Evolutionary conservation across 1,140 invertebrate species (phyloP), one percentile per base, ranked within the genome.

Genomic region (Diuraphis noxia): DNA sequence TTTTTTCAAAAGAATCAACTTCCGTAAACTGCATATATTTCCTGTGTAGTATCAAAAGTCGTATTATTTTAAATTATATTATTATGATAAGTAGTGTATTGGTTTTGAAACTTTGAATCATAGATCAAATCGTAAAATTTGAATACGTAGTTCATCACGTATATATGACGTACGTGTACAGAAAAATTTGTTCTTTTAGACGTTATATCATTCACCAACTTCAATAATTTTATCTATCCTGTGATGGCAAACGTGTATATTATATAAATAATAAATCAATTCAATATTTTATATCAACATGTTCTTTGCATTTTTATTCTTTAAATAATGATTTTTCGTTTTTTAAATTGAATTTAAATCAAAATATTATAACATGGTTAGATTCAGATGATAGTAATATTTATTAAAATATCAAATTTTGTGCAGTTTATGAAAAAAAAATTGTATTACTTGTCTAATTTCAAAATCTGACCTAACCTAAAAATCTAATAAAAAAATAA

Each of bases 1-100:
- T 34, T 52, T 52, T 86, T 52, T 23, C 19, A 34, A 52, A 86
- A 86, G 52, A 86, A 86, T 86, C n/a, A 38, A 86, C 85, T 52
- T 52, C 34, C 21, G 19, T 10, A 52, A 38, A 86, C 43, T 49
- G 23, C 17, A 84, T 6, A 41, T 84, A 19, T 49, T 49, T 25
- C 25, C 23, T 25, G 17, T 6, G 30, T 46, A 8, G 6, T 84
- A 43, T 34, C 82, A 43, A 84, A n/a, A 84, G 17, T 46, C 41
- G 34, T 46, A 46, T 46, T 85, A 85, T 49, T 82, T 82, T 72
- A n/a, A 6, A 17, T 72, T n/a, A 5, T 17, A 72, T n/a, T 30
- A 30, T 56, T 17, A n/a, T 72, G 17, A 72, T n/a, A 63, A 63
- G 56, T 72, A 72, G 30, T 72, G 30, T n/a, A 63, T 72, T n/a